These are phyloP conservation scores for Discoglossus pictus DNA, from an alignment of 2,797 vertebrate genomes.

Conservation along the genomic window DNA sequence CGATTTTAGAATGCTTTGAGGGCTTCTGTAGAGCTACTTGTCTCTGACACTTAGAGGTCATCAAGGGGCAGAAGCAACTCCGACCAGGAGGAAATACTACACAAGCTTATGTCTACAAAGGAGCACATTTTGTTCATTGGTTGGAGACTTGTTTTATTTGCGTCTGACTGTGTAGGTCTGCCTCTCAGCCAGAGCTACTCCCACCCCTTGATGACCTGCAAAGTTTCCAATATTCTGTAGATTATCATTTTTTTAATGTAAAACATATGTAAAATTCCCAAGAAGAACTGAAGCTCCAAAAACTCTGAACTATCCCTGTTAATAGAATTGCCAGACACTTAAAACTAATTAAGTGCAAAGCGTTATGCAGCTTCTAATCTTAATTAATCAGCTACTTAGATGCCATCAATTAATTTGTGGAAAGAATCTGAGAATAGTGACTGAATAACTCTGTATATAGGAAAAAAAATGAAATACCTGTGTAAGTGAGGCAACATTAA, in stretches of 20 bases:
- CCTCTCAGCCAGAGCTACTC: too few species aligned
- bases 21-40: too few species aligned
- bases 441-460: background rate
- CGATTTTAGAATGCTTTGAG: too few species aligned
- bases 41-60: too few species aligned
- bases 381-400: conserved; percentile 31
- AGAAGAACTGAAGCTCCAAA: background rate
- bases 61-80: too few species aligned
- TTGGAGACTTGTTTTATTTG: too few species aligned
- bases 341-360: conserved; percentile 16
- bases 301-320: background rate
- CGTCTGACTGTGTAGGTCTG: too few species aligned
- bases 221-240: conserved; percentile 17
- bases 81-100: too few species aligned
- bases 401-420: conserved; percentile 15
- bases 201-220: conserved; percentile 20
- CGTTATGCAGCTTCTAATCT: conserved; percentile 8
- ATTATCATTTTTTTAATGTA: conserved; percentile 14
- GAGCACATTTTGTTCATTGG: too few species aligned
- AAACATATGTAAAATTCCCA: background rate
- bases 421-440: background rate
- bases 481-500: background rate
- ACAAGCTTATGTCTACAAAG: too few species aligned
- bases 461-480: conserved; percentile 7
- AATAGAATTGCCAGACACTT: background rate